These are phyloP conservation scores for Zingel zingel DNA, from an alignment of 2,113 vertebrate genomes.

Conservation along the genomic window DNA sequence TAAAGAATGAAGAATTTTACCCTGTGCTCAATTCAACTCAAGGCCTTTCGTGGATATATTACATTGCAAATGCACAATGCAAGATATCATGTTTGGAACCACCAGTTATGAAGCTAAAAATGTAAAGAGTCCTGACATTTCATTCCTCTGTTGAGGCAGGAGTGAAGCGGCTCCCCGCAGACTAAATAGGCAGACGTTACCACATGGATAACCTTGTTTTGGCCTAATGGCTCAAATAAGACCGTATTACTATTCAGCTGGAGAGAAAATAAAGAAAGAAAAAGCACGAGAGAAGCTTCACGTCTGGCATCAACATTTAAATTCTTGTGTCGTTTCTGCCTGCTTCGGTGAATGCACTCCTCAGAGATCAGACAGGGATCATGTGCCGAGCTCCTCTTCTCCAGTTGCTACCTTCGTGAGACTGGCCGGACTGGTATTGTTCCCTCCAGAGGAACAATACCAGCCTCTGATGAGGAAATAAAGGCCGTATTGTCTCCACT, in stretches of 20 bases:
- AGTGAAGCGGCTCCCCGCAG: slow-evolving; percentile 26
- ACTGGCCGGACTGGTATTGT: slow-evolving; percentile 14
- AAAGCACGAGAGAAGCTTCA: slow-evolving; percentile 24
- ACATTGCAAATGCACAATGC: too few species aligned
- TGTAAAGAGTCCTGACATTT: background rate
- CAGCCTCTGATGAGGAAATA: slow-evolving; percentile 58
- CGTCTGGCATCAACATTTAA: slow-evolving; percentile 46
- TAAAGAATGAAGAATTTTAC: background rate
- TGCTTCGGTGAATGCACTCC: slow-evolving; percentile 34
- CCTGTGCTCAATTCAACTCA: background rate
- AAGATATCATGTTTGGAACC: background rate
- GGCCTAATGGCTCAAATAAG: slow-evolving; percentile 30
- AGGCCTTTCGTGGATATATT: background rate
- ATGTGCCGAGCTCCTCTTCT: background rate
- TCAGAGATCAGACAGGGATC: slow-evolving; percentile 39
- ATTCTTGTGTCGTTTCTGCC: slow-evolving; percentile 45
- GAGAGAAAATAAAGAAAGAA: background rate
- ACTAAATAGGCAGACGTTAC: slow-evolving; percentile 26
- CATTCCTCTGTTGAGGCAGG: slow-evolving; percentile 15
- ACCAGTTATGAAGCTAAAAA: background rate
- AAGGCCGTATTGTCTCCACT: slow-evolving; percentile 46
- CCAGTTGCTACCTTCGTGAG: background rate
- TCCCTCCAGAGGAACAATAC: slow-evolving; percentile 46
- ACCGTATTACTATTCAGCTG: slow-evolving; percentile 38
- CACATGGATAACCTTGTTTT: slow-evolving; percentile 35